Conservation (phyloP, 2,888 invertebrate genomes). For the Galerucella pusilla region DNA sequence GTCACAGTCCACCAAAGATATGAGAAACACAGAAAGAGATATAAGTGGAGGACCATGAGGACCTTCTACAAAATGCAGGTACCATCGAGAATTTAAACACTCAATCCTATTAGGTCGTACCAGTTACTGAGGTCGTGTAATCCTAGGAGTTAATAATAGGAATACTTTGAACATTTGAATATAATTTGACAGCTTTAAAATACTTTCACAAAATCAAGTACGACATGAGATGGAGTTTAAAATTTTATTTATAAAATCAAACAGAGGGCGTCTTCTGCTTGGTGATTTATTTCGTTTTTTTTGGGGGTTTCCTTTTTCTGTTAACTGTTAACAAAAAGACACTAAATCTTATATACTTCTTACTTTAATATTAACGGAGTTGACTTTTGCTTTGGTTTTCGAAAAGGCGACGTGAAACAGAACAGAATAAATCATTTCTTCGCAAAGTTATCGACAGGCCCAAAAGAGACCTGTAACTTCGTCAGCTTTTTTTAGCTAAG, state of each 20-base stretch:
- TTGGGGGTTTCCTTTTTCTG: neutral
- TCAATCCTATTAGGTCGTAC: no score
- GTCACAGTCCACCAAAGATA: no score
- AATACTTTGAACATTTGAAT: no score
- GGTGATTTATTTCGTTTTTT: neutral
- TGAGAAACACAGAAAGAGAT: no score
- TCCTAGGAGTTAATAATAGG: no score
- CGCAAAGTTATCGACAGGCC: conserved; percentile 24
- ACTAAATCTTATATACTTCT: conserved; percentile 9
- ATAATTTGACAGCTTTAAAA: no score
- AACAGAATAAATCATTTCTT: conserved; percentile 26
- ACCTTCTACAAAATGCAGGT: no score
- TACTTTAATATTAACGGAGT: conserved; percentile 23
- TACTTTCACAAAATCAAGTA: no score
- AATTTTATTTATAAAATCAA: neutral
- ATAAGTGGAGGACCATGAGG: no score
- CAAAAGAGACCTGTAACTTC: conserved; percentile 28
- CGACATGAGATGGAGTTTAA: neutral
- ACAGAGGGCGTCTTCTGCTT: neutral
- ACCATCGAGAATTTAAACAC: no score
- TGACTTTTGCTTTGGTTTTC: conserved; percentile 18
- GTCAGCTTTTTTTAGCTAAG: conserved; percentile 21
- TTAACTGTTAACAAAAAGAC: neutral
- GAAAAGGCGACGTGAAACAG: conserved; percentile 18
- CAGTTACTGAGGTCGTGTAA: no score